Conservation (phyloP, 2,797 vertebrate genomes). For the Leucoraja ocellata region DNA sequence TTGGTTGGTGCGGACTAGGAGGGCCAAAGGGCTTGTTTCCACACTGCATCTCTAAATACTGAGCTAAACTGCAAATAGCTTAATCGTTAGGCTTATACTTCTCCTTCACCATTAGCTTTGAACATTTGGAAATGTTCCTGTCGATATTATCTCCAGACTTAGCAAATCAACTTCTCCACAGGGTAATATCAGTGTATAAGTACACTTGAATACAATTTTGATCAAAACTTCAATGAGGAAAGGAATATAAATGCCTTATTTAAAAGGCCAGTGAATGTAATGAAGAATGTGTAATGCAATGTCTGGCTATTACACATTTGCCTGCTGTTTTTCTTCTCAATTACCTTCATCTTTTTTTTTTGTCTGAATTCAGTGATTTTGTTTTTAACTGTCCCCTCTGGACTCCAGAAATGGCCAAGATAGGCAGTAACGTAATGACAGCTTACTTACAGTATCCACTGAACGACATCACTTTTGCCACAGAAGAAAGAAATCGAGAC, state of each 20-base stretch:
- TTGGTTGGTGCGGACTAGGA: too few species aligned
- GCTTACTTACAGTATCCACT: not conserved
- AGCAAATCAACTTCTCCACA: constrained; percentile 16
- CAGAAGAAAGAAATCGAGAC: not conserved
- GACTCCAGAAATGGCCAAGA: not conserved
- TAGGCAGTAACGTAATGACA: not conserved
- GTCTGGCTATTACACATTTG: not conserved
- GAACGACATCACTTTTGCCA: not conserved
- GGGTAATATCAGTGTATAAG: constrained; percentile 5
- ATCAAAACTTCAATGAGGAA: constrained; percentile 22
- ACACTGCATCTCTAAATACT: not conserved
- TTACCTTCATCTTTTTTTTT: not conserved
- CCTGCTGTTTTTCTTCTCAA: not conserved
- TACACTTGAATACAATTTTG: constrained; percentile 31
- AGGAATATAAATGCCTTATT: constrained; percentile 36
- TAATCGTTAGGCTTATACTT: not conserved
- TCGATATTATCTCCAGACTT: constrained; percentile 10
- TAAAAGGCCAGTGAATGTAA: constrained; percentile 35
- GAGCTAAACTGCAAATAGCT: not conserved
- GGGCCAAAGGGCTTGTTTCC: too few species aligned
- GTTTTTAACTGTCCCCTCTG: not conserved
- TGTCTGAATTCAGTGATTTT: not conserved
- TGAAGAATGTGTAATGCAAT: not conserved
- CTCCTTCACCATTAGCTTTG: constrained; percentile 10
- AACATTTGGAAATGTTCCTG: constrained; percentile 8